A percentile compares a stretch with the other conserved stretches of the same genome.
These are phyloP conservation scores for Dryobota labecula DNA, from an alignment of 2,888 invertebrate genomes.

Conservation along the genomic window DNA sequence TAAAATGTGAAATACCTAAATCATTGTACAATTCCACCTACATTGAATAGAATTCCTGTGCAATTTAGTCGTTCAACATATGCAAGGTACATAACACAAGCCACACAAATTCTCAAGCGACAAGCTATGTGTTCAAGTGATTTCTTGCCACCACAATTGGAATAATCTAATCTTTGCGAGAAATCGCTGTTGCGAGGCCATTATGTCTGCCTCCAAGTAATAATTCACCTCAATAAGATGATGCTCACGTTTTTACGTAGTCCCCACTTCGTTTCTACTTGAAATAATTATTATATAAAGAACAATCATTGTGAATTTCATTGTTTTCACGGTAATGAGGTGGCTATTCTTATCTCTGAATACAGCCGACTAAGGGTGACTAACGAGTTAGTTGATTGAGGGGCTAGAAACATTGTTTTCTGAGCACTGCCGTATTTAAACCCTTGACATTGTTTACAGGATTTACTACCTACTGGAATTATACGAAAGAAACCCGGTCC, in stretches of 20 bases:
- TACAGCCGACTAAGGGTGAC: constrained; percentile 60
- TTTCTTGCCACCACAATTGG: constrained; percentile 76
- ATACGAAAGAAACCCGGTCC: not conserved
- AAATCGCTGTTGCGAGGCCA: constrained; percentile 74
- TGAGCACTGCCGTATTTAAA: constrained; percentile 21
- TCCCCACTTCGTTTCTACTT: constrained; percentile 49
- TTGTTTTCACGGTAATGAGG: constrained; percentile 67
- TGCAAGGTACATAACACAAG: constrained; percentile 34
- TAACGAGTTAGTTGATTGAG: constrained; percentile 63
- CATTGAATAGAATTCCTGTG: constrained; percentile 8
- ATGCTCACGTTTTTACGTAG: constrained; percentile 57
- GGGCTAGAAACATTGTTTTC: constrained; percentile 47
- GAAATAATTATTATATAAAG: constrained; percentile 65
- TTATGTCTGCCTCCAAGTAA: constrained; percentile 72
- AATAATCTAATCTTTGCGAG: constrained; percentile 78
- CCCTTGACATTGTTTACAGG: constrained; percentile 11
- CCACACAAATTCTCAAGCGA: constrained; percentile 71
- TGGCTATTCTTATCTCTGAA: constrained; percentile 56
- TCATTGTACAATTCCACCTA: not conserved
- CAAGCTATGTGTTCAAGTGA: constrained; percentile 80
- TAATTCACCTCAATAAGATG: constrained; percentile 65
- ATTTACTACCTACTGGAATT: constrained; percentile 10
- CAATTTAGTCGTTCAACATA: constrained; percentile 40
- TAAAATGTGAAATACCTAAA: not conserved
- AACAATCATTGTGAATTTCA: constrained; percentile 66